Evolutionary conservation across 2,888 invertebrate genomes (phyloP).

Genomic region (Tipula confusa): DNA sequence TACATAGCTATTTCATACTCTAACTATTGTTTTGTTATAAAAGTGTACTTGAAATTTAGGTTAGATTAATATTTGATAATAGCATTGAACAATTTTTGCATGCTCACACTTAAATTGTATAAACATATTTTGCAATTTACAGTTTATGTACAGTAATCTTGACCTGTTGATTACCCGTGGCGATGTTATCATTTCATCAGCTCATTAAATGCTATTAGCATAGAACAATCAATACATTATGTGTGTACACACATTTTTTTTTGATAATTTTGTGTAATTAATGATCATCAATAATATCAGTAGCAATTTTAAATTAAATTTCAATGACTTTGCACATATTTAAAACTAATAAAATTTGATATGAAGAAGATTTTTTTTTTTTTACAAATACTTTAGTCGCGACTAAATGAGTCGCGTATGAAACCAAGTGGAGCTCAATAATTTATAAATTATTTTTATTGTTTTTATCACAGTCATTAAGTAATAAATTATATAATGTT

Average conservation of each 20-base stretch:
- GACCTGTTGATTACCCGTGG: background rate
- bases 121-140: background rate
- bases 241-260: background rate
- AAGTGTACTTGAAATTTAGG: background rate
- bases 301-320: background rate
- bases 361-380: background rate
- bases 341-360: background rate
- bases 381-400: background rate
- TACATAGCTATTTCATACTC: background rate
- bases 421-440: background rate
- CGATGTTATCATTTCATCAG: background rate
- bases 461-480: constrained; percentile 26
- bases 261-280: background rate
- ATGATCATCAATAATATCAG: constrained; percentile 25
- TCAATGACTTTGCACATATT: constrained; percentile 3
- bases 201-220: background rate
- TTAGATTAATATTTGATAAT: constrained; percentile 21
- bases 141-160: background rate
- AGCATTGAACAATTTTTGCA: background rate
- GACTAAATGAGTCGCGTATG: background rate
- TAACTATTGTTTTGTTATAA: background rate
- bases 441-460: background rate
- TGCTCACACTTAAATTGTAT: background rate
- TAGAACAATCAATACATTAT: background rate
- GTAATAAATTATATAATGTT: constrained; percentile 26